A percentile compares a stretch with the other conserved stretches of the same genome.
Evolutionary conservation across 1,140 invertebrate species (phyloP).

Genomic region (Hyles euphorbiae): DNA sequence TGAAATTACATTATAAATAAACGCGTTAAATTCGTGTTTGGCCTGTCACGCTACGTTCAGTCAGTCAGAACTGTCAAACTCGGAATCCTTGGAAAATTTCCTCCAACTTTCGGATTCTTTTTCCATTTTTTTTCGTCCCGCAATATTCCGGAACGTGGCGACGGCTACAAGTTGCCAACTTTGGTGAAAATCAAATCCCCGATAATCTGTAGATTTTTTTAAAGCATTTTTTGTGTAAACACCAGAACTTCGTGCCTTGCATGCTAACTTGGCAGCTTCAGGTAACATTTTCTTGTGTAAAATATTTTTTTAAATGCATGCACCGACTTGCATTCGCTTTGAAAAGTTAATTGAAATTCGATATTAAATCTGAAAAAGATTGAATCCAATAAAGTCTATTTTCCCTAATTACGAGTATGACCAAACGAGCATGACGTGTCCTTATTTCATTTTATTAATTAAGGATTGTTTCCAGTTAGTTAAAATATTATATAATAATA

Average conservation of each 20-base stretch:
- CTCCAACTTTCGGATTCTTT: slow-evolving; percentile 32
- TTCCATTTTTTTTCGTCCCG: slow-evolving; percentile 18
- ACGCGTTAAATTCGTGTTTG: slow-evolving; percentile 26
- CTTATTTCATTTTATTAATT: too few relatives aligned
- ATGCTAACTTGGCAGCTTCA: background rate
- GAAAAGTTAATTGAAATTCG: too few relatives aligned
- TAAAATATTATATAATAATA: too few relatives aligned
- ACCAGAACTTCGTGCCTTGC: slow-evolving; percentile 1
- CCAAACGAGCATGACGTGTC: too few relatives aligned
- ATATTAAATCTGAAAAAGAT: too few relatives aligned
- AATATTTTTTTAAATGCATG: too few relatives aligned
- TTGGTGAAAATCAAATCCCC: slow-evolving; percentile 15
- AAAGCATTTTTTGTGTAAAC: slow-evolving; percentile 9
- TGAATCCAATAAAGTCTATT: too few relatives aligned
- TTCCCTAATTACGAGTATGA: too few relatives aligned
- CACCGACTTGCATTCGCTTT: too few relatives aligned
- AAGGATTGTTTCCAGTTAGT: too few relatives aligned
- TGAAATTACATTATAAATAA: background rate
- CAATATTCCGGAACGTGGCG: slow-evolving; percentile 13
- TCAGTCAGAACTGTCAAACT: slow-evolving; percentile 34
- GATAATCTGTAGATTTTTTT: slow-evolving; percentile 20
- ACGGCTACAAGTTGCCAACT: slow-evolving; percentile 13
- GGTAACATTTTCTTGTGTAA: too few relatives aligned
- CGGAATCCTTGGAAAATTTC: slow-evolving; percentile 33
- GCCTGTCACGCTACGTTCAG: slow-evolving; percentile 38